Base-by-base conservation (phyloP, 2,888 invertebrate species). In the Stictocephala bisonia region DNA sequence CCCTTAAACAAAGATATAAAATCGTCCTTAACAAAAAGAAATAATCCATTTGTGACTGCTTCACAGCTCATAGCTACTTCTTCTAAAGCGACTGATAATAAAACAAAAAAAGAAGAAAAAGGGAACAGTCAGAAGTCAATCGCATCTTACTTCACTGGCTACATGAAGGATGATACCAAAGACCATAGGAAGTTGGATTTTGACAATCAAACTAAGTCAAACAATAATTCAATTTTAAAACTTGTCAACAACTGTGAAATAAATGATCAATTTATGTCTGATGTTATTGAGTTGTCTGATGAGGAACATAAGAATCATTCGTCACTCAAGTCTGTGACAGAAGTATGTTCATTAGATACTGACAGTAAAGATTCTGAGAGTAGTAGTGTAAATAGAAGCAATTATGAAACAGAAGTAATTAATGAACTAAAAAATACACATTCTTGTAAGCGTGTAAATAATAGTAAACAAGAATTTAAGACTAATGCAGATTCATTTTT, bases 141-240 rank as follows among this genome's bases (percentile, higher is more conserved):
- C n/a, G 82, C 85, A 77, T 82, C 71, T 56, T 87, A 85, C 81
- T 85, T 86, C 72, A 82, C 82, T 77, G n/a, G n/a, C n/a, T n/a
- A n/a, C n/a, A n/a, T n/a, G n/a, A n/a, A n/a, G n/a, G n/a, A n/a
- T n/a, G n/a, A n/a, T n/a, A n/a, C n/a, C n/a, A n/a, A n/a, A n/a
- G n/a, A n/a, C n/a, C n/a, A n/a, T n/a, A n/a, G n/a, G n/a, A n/a
- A n/a, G n/a, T n/a, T n/a, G n/a, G n/a, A n/a, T n/a, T n/a, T n/a
- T n/a, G n/a, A n/a, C n/a, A n/a, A n/a, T n/a, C n/a, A n/a, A n/a
- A n/a, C n/a, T n/a, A n/a, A n/a, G n/a, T n/a, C n/a, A n/a, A n/a
- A n/a, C n/a, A n/a, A n/a, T n/a, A n/a, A n/a, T n/a, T n/a, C n/a
- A n/a, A n/a, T n/a, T n/a, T n/a, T n/a, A n/a, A n/a, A n/a, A n/a